These are phyloP conservation scores for Menura novaehollandiae DNA, from an alignment of 2,113 vertebrate species.

Conservation along the genomic window DNA sequence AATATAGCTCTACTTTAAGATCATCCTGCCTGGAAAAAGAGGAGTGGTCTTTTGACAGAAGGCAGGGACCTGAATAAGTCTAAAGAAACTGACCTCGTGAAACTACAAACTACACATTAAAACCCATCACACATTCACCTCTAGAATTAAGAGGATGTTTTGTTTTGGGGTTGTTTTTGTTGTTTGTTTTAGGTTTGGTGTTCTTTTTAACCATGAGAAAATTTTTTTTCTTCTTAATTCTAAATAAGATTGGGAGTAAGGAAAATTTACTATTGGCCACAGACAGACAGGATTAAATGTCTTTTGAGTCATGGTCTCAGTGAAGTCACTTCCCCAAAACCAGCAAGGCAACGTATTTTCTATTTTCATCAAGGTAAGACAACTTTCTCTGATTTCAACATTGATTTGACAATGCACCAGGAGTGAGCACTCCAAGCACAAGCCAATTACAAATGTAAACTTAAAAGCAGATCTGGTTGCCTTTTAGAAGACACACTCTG, in stretches of 20 bases:
- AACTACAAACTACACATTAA: not conserved
- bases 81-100: not conserved
- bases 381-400: not conserved
- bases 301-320: not conserved
- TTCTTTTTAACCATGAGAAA: not conserved
- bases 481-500: not conserved
- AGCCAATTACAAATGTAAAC: not conserved
- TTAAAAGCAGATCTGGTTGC: not conserved
- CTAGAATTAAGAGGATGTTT: not conserved
- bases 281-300: not conserved
- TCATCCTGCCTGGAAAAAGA: not conserved
- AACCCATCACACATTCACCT: not conserved
- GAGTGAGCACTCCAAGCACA: not conserved
- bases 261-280: not conserved
- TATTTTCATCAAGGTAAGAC: not conserved
- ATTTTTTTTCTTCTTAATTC: not conserved
- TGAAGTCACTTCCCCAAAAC: not conserved
- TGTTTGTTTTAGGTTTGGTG: too few relatives aligned
- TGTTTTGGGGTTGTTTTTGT: not conserved
- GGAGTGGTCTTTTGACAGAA: not conserved
- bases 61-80: not conserved
- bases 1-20: not conserved
- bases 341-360: not conserved
- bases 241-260: not conserved
- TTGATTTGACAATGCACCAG: not conserved